A percentile compares a stretch with the other conserved stretches of the same genome.
phyloP scores from a whole-genome alignment of 2,113 vertebrate species.

The Tetrao urogallus region DNA sequence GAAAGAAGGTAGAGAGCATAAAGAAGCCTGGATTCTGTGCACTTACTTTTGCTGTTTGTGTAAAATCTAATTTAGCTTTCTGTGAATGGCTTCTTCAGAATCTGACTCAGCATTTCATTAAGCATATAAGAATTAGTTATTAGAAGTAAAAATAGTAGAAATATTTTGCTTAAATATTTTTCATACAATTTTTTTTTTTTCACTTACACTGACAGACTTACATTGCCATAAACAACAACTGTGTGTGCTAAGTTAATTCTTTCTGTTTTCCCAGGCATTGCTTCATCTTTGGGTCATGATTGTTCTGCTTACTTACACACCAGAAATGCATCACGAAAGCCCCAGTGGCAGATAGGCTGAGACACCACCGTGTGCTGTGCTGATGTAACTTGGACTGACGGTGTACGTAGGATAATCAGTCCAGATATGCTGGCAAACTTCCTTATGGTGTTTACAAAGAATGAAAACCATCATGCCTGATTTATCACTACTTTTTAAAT shows the following conservation, averaged over 20 bases:
- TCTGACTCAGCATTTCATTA: neutral
- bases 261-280: constrained; percentile 80
- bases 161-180: too few species aligned
- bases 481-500: constrained; percentile 55
- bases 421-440: neutral
- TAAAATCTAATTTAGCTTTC: neutral
- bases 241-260: neutral
- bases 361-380: neutral
- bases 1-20: neutral
- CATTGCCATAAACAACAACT: neutral
- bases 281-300: constrained; percentile 99
- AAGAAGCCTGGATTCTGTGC: neutral
- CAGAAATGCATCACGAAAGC: constrained; percentile 90
- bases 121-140: neutral
- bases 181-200: too few species aligned
- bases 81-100: neutral
- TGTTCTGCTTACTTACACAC: constrained; percentile 95
- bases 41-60: neutral
- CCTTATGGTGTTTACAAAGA: neutral
- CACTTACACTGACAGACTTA: neutral
- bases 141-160: neutral
- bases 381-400: neutral
- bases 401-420: neutral
- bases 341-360: constrained; percentile 82
- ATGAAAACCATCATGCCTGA: neutral